Evolutionary conservation across 2,113 vertebrate species (phyloP).

Genomic region (Daboia siamensis): DNA sequence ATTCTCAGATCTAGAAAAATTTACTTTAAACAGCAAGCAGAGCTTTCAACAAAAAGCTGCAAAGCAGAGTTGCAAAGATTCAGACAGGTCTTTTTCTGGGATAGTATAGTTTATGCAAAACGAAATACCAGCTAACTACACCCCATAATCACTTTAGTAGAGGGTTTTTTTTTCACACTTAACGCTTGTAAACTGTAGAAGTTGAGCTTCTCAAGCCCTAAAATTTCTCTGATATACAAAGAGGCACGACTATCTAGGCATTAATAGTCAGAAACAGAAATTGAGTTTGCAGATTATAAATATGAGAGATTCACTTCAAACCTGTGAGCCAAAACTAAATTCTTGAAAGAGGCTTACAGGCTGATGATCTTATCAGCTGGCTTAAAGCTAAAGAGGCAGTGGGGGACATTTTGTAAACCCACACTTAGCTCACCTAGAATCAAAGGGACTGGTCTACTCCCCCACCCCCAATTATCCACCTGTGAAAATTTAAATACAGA

Average conservation of each 20-base stretch:
- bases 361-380: neutral
- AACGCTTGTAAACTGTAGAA: neutral
- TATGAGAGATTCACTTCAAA: neutral
- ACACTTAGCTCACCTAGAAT: neutral
- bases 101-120: neutral
- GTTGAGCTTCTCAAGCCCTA: neutral
- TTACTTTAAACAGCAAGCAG: neutral
- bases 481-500: neutral
- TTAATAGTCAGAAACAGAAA: neutral
- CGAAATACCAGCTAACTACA: neutral
- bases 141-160: neutral
- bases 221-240: neutral
- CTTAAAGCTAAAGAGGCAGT: neutral
- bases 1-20: neutral
- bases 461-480: neutral
- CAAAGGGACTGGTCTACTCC: neutral
- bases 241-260: neutral
- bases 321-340: neutral
- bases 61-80: too few relatives aligned
- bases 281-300: neutral
- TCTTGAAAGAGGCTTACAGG: neutral
- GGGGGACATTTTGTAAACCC: neutral
- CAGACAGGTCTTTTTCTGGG: neutral
- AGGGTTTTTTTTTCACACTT: neutral
- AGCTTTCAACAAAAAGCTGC: neutral